Conservation (phyloP, 2,797 vertebrate genomes). For the Allobates femoralis region DNA sequence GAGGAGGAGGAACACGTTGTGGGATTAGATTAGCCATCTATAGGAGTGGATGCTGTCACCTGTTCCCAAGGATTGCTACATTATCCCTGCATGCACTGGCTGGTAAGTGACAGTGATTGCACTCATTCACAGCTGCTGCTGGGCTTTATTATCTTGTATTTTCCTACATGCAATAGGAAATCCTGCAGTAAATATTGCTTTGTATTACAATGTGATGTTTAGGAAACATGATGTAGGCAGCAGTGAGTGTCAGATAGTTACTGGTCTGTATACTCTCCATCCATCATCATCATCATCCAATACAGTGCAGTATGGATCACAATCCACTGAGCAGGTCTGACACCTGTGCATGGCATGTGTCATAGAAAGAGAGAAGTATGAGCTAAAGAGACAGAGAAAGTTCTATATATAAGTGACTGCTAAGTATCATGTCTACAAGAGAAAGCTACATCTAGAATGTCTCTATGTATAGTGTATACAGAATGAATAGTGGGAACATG, state of each 20-base stretch:
- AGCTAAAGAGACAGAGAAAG: neutral
- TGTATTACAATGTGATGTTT: neutral
- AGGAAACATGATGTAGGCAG: slow-evolving; percentile 22
- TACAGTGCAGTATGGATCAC: neutral
- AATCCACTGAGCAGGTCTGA: neutral
- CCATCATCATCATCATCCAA: neutral
- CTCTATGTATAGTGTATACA: too few species aligned
- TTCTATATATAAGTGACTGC: neutral
- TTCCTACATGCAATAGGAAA: neutral
- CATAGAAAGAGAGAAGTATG: too few species aligned
- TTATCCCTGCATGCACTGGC: slow-evolving; percentile 53
- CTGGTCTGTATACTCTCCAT: neutral
- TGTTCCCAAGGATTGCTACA: slow-evolving; percentile 41
- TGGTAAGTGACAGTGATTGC: slow-evolving; percentile 51
- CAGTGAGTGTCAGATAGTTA: slow-evolving; percentile 21
- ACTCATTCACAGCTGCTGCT: slow-evolving; percentile 25
- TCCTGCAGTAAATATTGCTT: slow-evolving; percentile 27
- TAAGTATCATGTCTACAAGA: neutral
- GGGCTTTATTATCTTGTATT: slow-evolving; percentile 9
- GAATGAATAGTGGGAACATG: neutral
- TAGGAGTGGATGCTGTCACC: slow-evolving; percentile 47
- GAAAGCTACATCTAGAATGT: neutral
- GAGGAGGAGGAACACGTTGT: slow-evolving; percentile 32
- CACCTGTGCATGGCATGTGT: neutral
- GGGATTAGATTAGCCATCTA: slow-evolving; percentile 50